phyloP scores from a whole-genome alignment of 2,888 invertebrate species.

The Ypsolopha sequella region DNA sequence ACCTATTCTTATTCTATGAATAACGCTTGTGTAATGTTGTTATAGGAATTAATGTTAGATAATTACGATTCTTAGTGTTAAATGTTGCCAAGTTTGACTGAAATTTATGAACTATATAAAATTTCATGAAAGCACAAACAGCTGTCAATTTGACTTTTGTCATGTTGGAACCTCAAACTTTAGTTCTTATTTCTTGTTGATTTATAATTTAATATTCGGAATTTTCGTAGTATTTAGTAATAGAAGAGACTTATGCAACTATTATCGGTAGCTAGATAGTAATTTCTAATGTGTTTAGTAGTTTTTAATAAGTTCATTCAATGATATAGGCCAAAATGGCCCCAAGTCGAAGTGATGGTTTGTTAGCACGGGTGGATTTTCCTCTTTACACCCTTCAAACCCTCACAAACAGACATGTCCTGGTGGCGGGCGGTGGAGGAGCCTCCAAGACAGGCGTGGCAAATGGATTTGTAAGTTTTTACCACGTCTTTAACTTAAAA shows the following conservation, averaged over 20 bases:
- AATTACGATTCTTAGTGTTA: too few relatives aligned
- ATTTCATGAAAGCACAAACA: too few relatives aligned
- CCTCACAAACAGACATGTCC: conserved; percentile 91
- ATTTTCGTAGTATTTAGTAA: conserved; percentile 25
- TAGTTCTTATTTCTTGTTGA: conserved; percentile 30
- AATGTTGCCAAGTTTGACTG: too few relatives aligned
- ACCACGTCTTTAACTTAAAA: background rate
- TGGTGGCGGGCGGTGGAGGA: conserved; percentile 98
- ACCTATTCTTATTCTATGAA: too few relatives aligned
- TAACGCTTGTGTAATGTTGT: too few relatives aligned
- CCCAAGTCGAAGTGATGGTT: conserved; percentile 73
- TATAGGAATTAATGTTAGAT: too few relatives aligned
- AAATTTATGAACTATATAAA: too few relatives aligned
- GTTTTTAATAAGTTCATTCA: conserved; percentile 26
- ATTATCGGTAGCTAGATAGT: conserved; percentile 26
- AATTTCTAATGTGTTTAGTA: conserved; percentile 19
- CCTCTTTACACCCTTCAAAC: conserved; percentile 93
- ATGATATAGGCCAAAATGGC: conserved; percentile 52
- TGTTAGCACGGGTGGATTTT: conserved; percentile 91
- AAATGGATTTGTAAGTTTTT: conserved; percentile 92
- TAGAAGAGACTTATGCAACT: conserved; percentile 39
- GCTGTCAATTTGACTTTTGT: conserved; percentile 51
- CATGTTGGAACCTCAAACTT: conserved; percentile 65
- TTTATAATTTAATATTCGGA: conserved; percentile 36
- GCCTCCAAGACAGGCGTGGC: conserved; percentile 96